Percentiles rank a stretch among this genome's conserved stretches.
These are phyloP conservation scores for Cyanoramphus novaezelandiae DNA, from an alignment of 2,113 vertebrate species.

Conservation along the genomic window DNA sequence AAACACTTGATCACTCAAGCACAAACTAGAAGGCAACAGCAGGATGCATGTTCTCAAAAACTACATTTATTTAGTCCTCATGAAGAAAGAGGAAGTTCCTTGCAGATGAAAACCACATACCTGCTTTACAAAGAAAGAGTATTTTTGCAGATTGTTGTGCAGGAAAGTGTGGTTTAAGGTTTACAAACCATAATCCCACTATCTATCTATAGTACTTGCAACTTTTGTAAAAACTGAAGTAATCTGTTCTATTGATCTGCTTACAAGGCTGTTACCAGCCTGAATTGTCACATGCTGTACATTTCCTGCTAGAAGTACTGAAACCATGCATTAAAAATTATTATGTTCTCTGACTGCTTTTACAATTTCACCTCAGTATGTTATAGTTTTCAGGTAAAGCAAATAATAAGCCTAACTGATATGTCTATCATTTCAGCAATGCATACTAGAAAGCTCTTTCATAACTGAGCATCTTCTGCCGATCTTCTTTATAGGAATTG, in stretches of 20 bases:
- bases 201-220: background rate
- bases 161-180: constrained; percentile 54
- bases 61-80: background rate
- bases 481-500: background rate
- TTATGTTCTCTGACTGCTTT: background rate
- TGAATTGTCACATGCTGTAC: constrained; percentile 16
- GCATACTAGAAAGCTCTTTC: background rate
- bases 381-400: background rate
- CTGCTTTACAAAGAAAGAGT: background rate
- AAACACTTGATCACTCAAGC: background rate
- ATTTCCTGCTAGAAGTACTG: constrained; percentile 33
- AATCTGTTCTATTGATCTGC: constrained; percentile 48
- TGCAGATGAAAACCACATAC: constrained; percentile 32
- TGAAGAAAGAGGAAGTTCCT: background rate
- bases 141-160: constrained; percentile 37
- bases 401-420: background rate
- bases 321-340: background rate
- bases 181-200: constrained; percentile 27
- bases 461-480: background rate
- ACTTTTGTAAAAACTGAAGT: constrained; percentile 28
- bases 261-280: background rate
- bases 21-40: background rate
- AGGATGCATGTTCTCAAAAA: background rate
- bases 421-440: background rate
- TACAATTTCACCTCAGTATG: background rate